Conservation (phyloP, 2,888 invertebrate genomes). For the Gastrophysa polygoni region DNA sequence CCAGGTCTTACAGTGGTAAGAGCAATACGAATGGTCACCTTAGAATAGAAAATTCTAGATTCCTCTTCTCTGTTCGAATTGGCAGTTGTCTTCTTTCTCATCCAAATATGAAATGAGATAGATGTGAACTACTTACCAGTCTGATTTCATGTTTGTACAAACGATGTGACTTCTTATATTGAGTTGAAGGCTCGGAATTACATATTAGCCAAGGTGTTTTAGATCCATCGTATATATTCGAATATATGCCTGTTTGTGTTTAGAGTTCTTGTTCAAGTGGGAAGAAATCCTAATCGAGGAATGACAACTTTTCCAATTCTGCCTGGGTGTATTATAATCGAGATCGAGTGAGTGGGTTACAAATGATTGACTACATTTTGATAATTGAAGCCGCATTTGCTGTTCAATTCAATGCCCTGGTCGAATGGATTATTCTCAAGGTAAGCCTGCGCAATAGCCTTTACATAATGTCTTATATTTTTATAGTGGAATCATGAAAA, state of each 20-base stretch:
- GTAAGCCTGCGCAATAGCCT: constrained; percentile 27
- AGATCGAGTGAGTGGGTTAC: constrained; percentile 16
- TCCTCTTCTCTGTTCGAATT: no score
- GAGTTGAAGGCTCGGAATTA: no score
- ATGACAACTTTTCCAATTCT: constrained; percentile 33
- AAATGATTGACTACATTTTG: constrained; percentile 27
- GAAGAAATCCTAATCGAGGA: constrained; percentile 28
- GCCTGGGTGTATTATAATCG: constrained; percentile 31
- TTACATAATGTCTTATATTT: constrained; percentile 28
- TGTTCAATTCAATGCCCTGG: constrained; percentile 11
- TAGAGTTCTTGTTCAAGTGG: constrained; percentile 18
- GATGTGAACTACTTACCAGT: no score
- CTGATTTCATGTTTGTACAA: no score
- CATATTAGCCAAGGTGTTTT: no score
- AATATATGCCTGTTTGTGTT: not conserved
- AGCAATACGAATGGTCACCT: no score
- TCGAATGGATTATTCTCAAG: constrained; percentile 27
- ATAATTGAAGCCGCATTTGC: constrained; percentile 25
- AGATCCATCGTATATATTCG: not conserved
- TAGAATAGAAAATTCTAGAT: no score
- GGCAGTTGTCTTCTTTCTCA: no score
- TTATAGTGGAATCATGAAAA: constrained; percentile 4
- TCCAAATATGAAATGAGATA: no score
- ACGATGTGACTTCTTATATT: no score
- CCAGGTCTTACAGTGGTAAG: no score